Percentiles rank a stretch among this genome's conserved stretches.
These are phyloP conservation scores for Sylvia atricapilla DNA, from an alignment of 2,113 vertebrate genomes.

Conservation along the genomic window DNA sequence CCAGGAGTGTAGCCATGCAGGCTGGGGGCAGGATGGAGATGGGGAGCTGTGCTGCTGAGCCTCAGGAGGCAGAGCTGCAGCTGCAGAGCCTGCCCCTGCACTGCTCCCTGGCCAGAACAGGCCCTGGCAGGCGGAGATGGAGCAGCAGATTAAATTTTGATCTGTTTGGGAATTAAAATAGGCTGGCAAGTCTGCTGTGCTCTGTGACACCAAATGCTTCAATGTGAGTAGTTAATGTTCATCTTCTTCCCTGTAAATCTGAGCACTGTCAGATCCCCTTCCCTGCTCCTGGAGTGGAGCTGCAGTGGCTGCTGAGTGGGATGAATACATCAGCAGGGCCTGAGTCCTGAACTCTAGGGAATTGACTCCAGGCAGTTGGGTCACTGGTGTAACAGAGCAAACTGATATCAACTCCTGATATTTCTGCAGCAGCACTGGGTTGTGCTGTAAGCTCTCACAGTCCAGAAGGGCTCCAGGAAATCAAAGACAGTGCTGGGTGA, in stretches of 20 bases:
- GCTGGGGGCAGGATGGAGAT: neutral
- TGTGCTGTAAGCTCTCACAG: neutral
- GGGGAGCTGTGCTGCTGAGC: neutral
- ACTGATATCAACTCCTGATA: neutral
- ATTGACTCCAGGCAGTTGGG: neutral
- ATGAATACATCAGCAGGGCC: fast-evolving
- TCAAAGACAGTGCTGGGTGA: neutral
- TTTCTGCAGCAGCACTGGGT: neutral
- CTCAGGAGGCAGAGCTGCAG: neutral
- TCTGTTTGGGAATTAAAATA: neutral
- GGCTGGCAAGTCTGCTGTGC: neutral
- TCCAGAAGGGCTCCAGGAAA: neutral
- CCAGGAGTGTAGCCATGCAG: neutral
- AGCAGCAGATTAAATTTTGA: neutral
- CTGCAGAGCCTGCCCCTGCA: neutral
- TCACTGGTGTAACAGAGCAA: neutral
- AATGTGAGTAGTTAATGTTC: neutral
- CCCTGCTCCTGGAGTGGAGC: fast-evolving
- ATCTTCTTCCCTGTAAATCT: neutral
- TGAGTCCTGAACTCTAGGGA: neutral
- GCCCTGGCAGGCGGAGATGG: neutral
- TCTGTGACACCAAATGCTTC: neutral
- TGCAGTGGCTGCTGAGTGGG: fast-evolving
- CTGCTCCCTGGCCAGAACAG: neutral
- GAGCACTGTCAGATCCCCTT: neutral